These are phyloP conservation scores for Corythaeola cristata DNA, from an alignment of 2,113 vertebrate genomes.

Conservation along the genomic window DNA sequence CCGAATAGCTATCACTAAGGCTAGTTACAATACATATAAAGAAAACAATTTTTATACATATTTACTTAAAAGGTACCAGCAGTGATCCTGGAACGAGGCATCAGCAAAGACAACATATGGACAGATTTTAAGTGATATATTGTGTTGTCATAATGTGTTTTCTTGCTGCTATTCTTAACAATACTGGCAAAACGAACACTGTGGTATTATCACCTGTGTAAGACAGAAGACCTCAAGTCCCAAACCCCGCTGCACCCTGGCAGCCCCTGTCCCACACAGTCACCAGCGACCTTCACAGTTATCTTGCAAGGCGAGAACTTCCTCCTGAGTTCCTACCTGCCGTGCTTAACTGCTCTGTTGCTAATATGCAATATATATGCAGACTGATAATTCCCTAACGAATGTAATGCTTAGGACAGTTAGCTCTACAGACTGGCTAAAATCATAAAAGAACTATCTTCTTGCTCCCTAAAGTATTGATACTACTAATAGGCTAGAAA, in stretches of 20 bases:
- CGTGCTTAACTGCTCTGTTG: background rate
- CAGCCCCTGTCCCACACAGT: background rate
- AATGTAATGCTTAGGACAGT: background rate
- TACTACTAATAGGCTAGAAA: background rate
- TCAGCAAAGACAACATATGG: background rate
- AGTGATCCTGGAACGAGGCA: accelerated
- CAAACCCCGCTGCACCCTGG: background rate
- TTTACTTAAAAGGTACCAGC: background rate
- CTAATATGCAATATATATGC: background rate
- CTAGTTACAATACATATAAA: background rate
- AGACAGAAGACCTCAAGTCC: background rate
- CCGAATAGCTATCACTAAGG: background rate
- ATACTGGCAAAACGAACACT: background rate
- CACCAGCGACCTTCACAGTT: background rate
- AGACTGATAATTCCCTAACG: background rate
- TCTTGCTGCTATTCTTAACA: background rate
- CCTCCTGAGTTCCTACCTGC: background rate
- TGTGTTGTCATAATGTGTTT: background rate
- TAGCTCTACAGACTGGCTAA: background rate
- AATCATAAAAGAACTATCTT: background rate
- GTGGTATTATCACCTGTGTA: background rate
- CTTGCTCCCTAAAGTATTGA: background rate
- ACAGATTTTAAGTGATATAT: background rate
- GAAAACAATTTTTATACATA: background rate
- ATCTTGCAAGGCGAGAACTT: background rate